phyloP scores from a whole-genome alignment of 2,888 invertebrate genomes.

The Notodonta dromedarius region DNA sequence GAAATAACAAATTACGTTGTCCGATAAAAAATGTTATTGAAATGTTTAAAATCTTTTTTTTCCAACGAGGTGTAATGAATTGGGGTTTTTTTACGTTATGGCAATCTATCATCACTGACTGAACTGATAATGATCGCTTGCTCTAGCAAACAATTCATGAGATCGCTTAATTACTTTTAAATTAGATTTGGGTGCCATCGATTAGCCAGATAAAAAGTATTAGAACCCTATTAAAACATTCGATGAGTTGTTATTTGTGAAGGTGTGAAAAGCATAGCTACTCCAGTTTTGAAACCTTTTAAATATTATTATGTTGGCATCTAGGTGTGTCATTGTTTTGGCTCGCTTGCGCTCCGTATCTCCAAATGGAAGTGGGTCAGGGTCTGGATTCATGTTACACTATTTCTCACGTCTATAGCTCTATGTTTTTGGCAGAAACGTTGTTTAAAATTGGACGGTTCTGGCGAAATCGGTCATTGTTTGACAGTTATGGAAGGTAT shows the following conservation, averaged over 20 bases:
- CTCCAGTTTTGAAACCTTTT: constrained; percentile 6
- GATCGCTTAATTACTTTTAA: too few relatives aligned
- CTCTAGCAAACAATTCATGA: too few relatives aligned
- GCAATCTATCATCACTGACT: too few relatives aligned
- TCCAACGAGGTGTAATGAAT: too few relatives aligned
- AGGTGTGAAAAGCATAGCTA: not conserved
- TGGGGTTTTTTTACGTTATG: too few relatives aligned
- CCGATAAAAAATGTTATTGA: not conserved
- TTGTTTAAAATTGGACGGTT: constrained; percentile 24
- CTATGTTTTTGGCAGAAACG: constrained; percentile 36
- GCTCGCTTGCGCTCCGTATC: constrained; percentile 26
- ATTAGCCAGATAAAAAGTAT: too few relatives aligned
- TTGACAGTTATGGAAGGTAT: constrained; percentile 13
- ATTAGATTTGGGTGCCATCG: too few relatives aligned
- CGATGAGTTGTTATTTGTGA: too few relatives aligned
- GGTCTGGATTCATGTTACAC: constrained; percentile 27
- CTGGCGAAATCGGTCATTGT: constrained; percentile 28
- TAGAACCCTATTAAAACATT: too few relatives aligned
- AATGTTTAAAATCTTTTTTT: not conserved
- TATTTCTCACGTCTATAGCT: constrained; percentile 22
- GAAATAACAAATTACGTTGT: not conserved
- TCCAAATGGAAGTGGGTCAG: constrained; percentile 38
- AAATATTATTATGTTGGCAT: constrained; percentile 33
- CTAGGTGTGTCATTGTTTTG: constrained; percentile 31
- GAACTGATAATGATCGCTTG: too few relatives aligned